Evolutionary conservation across 2,888 invertebrate genomes (phyloP).

Genomic region (Macrophya alboannulata): DNA sequence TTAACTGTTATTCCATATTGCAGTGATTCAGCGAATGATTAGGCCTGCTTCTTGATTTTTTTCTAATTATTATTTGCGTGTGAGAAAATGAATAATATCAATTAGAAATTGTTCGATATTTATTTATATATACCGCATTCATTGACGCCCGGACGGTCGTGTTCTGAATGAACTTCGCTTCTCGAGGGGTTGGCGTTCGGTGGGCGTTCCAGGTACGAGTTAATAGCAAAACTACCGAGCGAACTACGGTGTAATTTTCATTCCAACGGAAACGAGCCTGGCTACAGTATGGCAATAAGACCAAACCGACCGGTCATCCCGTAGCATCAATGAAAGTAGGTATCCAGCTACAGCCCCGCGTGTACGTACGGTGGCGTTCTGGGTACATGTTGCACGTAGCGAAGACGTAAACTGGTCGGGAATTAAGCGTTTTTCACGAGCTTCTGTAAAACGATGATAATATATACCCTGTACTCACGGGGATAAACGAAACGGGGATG

Average conservation of each 20-base stretch:
- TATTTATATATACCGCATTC: not conserved
- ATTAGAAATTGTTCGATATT: not conserved
- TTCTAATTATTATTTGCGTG: not conserved
- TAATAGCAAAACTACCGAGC: constrained; percentile 55
- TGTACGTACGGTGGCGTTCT: constrained; percentile 12
- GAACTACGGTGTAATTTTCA: constrained; percentile 66
- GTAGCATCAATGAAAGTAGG: constrained; percentile 53
- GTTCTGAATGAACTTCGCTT: constrained; percentile 44
- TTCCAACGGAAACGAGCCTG: constrained; percentile 66
- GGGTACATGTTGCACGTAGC: constrained; percentile 30
- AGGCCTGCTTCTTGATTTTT: not conserved
- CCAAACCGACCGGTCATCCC: constrained; percentile 8
- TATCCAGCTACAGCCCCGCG: not conserved
- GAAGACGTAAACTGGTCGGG: constrained; percentile 11
- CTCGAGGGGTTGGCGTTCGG: constrained; percentile 2
- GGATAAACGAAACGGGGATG: not conserved
- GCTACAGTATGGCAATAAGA: constrained; percentile 57
- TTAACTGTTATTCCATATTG: constrained; percentile 27
- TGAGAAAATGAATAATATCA: not conserved
- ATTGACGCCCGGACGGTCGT: constrained; percentile 11
- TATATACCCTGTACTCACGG: not conserved
- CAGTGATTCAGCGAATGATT: not conserved
- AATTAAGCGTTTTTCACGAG: constrained; percentile 36
- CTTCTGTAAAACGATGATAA: not conserved
- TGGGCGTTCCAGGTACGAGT: constrained; percentile 38